Evolutionary conservation across 2,113 vertebrate species (phyloP).

Genomic region (Nothocercus nigrocapillus): DNA sequence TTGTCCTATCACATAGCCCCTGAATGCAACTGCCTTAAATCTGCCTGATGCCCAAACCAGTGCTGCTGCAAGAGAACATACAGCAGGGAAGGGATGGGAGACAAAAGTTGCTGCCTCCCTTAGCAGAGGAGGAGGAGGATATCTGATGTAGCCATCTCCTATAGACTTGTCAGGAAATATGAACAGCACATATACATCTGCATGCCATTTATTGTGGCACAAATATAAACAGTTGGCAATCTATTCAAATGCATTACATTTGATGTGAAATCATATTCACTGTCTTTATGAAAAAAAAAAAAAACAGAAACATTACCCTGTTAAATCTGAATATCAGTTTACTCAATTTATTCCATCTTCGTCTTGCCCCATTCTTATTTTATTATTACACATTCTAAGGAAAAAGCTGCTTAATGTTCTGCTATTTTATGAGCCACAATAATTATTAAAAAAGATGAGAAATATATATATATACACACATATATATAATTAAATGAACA

Average conservation of each 20-base stretch:
- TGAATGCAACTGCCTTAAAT: rapidly evolving
- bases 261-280: neutral
- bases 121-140: neutral
- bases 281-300: neutral
- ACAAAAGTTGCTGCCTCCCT: neutral
- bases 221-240: neutral
- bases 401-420: constrained; percentile 16
- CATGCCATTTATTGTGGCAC: rapidly evolving
- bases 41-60: neutral
- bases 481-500: neutral
- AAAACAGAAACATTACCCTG: neutral
- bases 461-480: no score
- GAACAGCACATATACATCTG: neutral
- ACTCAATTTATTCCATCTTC: neutral
- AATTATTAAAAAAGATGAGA: neutral
- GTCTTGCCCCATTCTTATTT: neutral
- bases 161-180: neutral
- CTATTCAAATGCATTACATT: neutral
- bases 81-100: neutral
- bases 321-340: neutral
- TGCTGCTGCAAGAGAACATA: rapidly evolving
- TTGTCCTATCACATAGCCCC: neutral
- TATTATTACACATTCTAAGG: neutral
- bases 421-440: constrained; percentile 26
- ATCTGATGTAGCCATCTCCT: neutral